A percentile compares a stretch with the other conserved stretches of the same genome.
phyloP scores from a whole-genome alignment of 2,113 vertebrate genomes.

The Helogale parvula region DNA sequence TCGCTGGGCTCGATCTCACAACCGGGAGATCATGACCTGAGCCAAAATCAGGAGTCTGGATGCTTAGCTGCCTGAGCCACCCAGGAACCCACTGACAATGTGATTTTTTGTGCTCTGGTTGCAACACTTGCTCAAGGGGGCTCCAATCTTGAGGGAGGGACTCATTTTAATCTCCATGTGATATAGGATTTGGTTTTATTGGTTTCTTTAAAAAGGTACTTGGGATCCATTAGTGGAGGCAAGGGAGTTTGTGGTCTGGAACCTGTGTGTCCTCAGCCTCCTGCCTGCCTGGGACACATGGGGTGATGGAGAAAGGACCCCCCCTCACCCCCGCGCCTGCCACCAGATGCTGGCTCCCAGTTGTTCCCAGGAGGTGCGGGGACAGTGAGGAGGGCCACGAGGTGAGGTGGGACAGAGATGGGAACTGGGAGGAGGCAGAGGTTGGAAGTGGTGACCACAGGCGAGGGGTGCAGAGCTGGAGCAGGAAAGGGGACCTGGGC shows the following conservation, averaged over 20 bases:
- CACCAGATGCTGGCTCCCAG: too few species aligned
- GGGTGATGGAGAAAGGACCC: too few species aligned
- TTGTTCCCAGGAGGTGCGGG: background rate
- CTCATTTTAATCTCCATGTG: background rate
- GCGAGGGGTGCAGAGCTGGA: background rate
- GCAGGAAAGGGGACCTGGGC: background rate
- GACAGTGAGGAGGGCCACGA: rapidly evolving
- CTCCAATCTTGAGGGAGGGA: background rate
- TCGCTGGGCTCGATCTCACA: too few species aligned
- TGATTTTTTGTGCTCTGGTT: too few species aligned
- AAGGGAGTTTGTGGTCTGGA: background rate
- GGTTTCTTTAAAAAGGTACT: rapidly evolving
- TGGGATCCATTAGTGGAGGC: rapidly evolving
- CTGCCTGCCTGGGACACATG: background rate
- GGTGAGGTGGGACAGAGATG: background rate
- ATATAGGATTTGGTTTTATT: background rate
- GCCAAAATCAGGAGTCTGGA: too few species aligned
- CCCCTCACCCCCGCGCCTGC: too few species aligned
- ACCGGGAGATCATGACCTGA: too few species aligned
- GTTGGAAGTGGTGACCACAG: background rate
- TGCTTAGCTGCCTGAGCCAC: too few species aligned
- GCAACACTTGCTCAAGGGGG: too few species aligned
- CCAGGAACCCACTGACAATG: too few species aligned
- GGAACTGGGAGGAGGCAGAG: background rate
- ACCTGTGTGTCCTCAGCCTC: background rate